phyloP scores from a whole-genome alignment of 2,113 vertebrate genomes.

The Salminus brasiliensis region DNA sequence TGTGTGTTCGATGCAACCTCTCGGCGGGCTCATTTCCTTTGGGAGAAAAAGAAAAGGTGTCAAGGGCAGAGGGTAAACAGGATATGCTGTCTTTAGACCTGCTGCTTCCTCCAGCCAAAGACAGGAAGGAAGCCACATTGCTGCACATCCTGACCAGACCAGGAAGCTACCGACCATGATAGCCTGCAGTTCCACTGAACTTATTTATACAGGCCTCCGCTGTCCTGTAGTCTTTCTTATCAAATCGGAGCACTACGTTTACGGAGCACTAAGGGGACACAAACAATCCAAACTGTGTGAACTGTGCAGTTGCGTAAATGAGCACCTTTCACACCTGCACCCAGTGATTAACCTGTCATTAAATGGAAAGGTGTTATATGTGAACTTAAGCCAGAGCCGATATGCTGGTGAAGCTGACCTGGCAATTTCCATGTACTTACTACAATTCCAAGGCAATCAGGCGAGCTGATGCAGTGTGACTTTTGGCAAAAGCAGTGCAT shows the following conservation, averaged over 20 bases:
- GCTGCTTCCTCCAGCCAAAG: conserved; percentile 47
- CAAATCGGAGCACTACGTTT: background rate
- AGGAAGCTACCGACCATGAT: conserved; percentile 52
- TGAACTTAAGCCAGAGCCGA: no score
- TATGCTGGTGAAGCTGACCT: no score
- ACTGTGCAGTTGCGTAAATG: background rate
- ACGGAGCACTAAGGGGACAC: background rate
- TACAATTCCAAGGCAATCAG: no score
- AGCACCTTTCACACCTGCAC: background rate
- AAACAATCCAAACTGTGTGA: background rate
- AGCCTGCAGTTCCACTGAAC: conserved; percentile 3
- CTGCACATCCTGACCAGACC: conserved; percentile 61
- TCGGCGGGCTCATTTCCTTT: conserved; percentile 27
- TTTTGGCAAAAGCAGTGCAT: no score
- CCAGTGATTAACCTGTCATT: no score
- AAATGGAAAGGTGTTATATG: no score
- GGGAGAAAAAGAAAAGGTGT: conserved; percentile 28
- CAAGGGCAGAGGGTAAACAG: conserved; percentile 67
- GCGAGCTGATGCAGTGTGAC: no score
- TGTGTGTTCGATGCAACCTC: background rate
- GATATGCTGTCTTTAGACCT: conserved; percentile 60
- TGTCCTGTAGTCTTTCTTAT: background rate
- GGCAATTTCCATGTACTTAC: no score
- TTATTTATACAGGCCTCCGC: conserved; percentile 25
- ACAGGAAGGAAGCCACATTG: conserved; percentile 66